Evolutionary conservation across 2,113 vertebrate genomes (phyloP).

Genomic region (Amblyornis subalaris): DNA sequence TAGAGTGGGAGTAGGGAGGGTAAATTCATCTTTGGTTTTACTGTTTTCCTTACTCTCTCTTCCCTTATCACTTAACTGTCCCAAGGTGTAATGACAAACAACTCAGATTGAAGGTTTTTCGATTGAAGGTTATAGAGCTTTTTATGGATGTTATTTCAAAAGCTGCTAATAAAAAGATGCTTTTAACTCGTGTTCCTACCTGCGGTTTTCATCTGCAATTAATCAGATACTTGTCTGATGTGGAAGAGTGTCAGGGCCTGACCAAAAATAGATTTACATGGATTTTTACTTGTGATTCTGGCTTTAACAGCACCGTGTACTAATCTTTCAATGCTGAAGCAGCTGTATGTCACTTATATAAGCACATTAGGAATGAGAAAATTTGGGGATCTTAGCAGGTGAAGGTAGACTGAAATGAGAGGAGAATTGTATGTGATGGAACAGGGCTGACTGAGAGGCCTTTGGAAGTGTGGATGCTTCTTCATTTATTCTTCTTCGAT

Average conservation of each 20-base stretch:
- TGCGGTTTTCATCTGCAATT: background rate
- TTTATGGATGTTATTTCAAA: background rate
- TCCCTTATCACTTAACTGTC: background rate
- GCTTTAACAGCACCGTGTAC: background rate
- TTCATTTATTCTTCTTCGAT: constrained; percentile 12
- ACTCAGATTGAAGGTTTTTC: background rate
- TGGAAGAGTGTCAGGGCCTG: background rate
- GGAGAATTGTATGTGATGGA: background rate
- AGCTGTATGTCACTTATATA: background rate
- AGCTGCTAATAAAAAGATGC: background rate
- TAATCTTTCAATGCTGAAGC: background rate
- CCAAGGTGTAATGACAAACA: background rate
- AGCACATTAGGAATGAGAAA: background rate
- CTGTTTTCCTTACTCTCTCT: background rate
- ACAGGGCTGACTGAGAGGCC: background rate
- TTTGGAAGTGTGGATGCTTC: background rate
- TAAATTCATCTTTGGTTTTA: background rate
- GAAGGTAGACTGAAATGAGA: background rate
- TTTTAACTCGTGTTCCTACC: background rate
- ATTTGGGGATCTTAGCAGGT: background rate
- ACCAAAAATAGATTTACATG: background rate
- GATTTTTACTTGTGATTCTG: background rate
- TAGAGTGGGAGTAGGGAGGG: background rate
- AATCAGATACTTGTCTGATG: background rate
- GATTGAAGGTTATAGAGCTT: background rate